Base-by-base conservation (phyloP, 2,113 vertebrate genomes). In the Phoxinus phoxinus region DNA sequence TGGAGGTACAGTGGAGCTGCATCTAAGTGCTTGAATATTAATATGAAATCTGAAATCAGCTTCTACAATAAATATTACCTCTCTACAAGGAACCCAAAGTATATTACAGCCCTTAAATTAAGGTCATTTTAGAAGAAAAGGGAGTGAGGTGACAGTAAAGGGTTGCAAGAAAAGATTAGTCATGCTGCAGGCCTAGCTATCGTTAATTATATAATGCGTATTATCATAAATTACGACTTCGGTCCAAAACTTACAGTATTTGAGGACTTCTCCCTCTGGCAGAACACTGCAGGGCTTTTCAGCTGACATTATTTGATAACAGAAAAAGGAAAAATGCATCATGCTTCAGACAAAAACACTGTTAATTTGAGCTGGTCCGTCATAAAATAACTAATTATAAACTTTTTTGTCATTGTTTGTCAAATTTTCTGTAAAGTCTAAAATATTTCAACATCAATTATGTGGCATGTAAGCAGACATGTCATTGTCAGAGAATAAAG, bases 191-290 rank as follows among this genome's bases (percentile, higher is more conserved):
- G n/a, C n/a, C n/a, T 56, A 12, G 27, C 32, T 32, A 56, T 56
- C 37, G 63, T 58, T n/a, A 37, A 0, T 65, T 2, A 48, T 30
- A 8, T 44, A 67, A 53, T 27, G 3, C 3, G 58, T 21, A 25
- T 53, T 27, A 21, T 6, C 6, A 41, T 79, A 25, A 61, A 27
- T 61, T 3, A 59, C 17, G 77, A 53, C 12, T 15, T 35, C 6
- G 21, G 15, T 25, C 10, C 21, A 74, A 41, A 8, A 87, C 92
- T 93, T 79, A 94, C 93, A 17, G 91, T 88, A 81, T 90, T 91
- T 2, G 88, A 87, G 65, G 89, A 91, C 71, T 85, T 90, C 53
- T 89, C 82, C 79, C 90, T 92, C 61, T 65, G 87, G 32, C 44
- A 48, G 51, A 76, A 88, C 10, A 84, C 6, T 11, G 87, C 83